Evolutionary conservation across 2,888 invertebrate species (phyloP).

Genomic region (Priocnemis perturbator): DNA sequence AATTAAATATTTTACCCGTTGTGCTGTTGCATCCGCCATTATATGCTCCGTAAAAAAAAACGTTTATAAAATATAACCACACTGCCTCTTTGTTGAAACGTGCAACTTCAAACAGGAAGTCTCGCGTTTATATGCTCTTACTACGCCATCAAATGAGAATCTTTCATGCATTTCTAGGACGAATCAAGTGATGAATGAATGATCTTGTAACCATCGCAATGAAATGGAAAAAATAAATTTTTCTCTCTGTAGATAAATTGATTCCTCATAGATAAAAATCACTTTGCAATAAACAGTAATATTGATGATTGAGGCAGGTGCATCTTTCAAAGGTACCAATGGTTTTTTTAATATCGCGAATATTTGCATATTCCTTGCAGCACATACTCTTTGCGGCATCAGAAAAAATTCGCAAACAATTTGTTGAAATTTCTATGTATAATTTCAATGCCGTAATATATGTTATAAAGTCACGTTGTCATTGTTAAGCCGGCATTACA

Average conservation of each 20-base stretch:
- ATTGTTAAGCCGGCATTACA: too few relatives aligned
- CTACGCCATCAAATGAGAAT: conserved; percentile 48
- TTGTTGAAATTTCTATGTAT: too few relatives aligned
- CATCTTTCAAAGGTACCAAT: conserved; percentile 16
- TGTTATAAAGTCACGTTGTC: too few relatives aligned
- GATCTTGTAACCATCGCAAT: too few relatives aligned
- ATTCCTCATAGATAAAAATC: too few relatives aligned
- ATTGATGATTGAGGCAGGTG: conserved; percentile 13
- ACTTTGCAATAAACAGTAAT: too few relatives aligned
- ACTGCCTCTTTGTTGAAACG: conserved; percentile 63
- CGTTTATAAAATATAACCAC: conserved; percentile 62
- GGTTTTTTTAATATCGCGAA: not conserved
- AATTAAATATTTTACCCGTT: conserved; percentile 57
- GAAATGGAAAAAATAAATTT: too few relatives aligned
- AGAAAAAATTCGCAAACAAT: too few relatives aligned
- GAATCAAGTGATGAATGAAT: not conserved
- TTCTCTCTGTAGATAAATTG: too few relatives aligned
- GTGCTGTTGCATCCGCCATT: conserved; percentile 64
- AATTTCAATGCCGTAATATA: too few relatives aligned
- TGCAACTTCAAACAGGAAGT: conserved; percentile 69
- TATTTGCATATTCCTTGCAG: too few relatives aligned
- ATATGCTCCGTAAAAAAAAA: conserved; percentile 59
- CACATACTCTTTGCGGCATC: too few relatives aligned
- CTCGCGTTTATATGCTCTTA: conserved; percentile 31
- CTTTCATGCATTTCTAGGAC: not conserved